These are phyloP conservation scores for Pyrrhosoma nymphula DNA, from an alignment of 2,888 invertebrate species.

Conservation along the genomic window DNA sequence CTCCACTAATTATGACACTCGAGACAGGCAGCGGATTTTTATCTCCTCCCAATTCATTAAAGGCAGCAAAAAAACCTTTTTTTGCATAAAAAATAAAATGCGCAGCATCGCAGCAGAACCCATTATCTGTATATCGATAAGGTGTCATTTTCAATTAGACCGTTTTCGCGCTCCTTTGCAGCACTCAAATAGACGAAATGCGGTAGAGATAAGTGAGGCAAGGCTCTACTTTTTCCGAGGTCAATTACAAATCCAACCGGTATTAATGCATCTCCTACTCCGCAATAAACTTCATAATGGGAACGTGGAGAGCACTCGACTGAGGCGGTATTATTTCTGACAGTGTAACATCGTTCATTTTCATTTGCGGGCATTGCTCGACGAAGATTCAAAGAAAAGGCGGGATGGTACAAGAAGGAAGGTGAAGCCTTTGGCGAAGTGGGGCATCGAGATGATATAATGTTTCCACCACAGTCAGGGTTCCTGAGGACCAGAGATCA, in stretches of 20 bases:
- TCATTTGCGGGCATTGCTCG: background rate
- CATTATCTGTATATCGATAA: background rate
- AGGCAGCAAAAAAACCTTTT: background rate
- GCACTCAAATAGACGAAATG: background rate
- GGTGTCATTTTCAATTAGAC: background rate
- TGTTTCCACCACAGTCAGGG: background rate
- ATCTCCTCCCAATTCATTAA: no score
- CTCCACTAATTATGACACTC: no score
- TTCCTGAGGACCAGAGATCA: no score
- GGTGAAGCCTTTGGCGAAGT: background rate
- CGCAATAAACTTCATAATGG: constrained; percentile 20
- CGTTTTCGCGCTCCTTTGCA: background rate
- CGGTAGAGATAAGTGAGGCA: background rate
- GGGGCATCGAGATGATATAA: background rate
- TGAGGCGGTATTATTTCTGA: background rate
- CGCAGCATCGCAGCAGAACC: background rate
- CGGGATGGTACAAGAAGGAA: background rate
- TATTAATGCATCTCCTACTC: background rate
- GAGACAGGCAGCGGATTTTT: no score
- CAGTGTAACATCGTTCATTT: background rate
- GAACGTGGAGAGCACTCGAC: background rate
- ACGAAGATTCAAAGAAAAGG: background rate
- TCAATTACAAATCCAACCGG: background rate
- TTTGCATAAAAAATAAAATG: background rate
- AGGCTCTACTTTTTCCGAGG: background rate